Percentiles rank a stretch among this genome's conserved stretches.
These are phyloP conservation scores for Vicugna pacos DNA, from an alignment of 2,113 vertebrate species.

Conservation along the genomic window DNA sequence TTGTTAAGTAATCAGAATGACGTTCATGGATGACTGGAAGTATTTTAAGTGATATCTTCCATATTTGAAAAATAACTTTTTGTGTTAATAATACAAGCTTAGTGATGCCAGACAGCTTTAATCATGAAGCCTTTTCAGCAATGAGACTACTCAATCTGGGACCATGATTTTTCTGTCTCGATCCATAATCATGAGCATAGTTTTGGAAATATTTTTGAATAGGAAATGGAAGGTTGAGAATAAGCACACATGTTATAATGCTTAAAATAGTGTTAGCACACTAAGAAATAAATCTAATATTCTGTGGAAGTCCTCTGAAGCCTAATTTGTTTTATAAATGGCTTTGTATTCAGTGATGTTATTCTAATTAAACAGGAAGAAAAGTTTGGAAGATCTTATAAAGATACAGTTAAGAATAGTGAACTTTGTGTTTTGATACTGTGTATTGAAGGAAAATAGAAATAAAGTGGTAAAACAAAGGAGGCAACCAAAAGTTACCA, in stretches of 20 bases:
- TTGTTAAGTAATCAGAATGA: conserved; percentile 53
- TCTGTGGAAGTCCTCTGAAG: neutral
- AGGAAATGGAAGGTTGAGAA: neutral
- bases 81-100: conserved; percentile 40
- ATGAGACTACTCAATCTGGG: neutral
- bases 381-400: neutral
- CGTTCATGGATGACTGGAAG: conserved; percentile 55
- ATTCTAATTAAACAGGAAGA: neutral
- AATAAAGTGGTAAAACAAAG: neutral
- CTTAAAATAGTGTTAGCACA: neutral
- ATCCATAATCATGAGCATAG: neutral
- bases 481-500: neutral
- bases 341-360: neutral
- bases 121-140: neutral
- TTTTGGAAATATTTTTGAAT: neutral
- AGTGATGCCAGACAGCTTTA: neutral
- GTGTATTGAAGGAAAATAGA: neutral
- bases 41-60: conserved; percentile 45
- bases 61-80: conserved; percentile 62
- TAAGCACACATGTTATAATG: neutral
- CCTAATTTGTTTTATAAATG: neutral
- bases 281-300: neutral
- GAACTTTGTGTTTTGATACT: neutral
- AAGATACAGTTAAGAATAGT: neutral
- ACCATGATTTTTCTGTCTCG: neutral